These are phyloP conservation scores for Alentia gelatinosa DNA, from an alignment of 2,888 invertebrate species.

Conservation along the genomic window DNA sequence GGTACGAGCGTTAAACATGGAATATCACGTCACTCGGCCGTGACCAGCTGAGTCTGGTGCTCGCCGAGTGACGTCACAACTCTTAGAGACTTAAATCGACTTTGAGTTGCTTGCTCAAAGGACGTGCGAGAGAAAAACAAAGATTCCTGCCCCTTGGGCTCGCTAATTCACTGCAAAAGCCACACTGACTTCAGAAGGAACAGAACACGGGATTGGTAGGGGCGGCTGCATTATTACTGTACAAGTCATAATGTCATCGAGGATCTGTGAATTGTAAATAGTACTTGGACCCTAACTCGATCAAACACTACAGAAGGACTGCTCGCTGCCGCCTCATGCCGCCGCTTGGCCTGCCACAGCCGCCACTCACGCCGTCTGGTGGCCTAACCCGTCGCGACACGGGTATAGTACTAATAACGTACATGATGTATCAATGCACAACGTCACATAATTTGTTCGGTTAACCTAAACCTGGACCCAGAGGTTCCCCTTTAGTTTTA, in stretches of 20 bases:
- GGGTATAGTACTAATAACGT: not conserved
- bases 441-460: too few relatives aligned
- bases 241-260: not conserved
- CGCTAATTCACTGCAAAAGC: not conserved
- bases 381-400: not conserved
- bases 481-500: too few relatives aligned
- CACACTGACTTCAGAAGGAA: conserved; percentile 1
- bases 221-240: not conserved
- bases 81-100: too few relatives aligned
- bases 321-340: conserved; percentile 10
- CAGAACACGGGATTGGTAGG: not conserved
- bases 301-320: not conserved
- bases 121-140: not conserved
- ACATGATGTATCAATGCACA: too few relatives aligned
- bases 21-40: not conserved
- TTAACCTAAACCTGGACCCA: too few relatives aligned
- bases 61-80: not conserved
- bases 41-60: not conserved
- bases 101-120: not conserved
- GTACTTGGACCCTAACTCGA: not conserved
- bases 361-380: conserved; percentile 21
- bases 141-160: not conserved
- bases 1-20: too few relatives aligned
- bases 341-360: conserved; percentile 26
- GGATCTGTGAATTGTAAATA: not conserved